Base-by-base conservation (phyloP, 2,888 invertebrate genomes). In the Automeris io region DNA sequence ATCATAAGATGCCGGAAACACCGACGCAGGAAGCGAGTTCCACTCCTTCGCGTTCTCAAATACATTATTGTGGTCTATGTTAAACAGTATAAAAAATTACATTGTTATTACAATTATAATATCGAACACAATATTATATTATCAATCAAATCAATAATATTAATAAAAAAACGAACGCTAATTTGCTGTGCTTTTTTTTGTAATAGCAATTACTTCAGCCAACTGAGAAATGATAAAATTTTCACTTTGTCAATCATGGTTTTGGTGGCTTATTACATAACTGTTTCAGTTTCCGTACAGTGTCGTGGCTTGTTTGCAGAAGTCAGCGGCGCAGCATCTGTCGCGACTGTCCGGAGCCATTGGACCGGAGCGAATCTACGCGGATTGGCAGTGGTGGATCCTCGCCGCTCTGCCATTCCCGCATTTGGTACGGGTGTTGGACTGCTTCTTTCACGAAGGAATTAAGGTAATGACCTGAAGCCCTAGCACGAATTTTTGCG, bases 321-420 rank as follows among this genome's bases (percentile, higher is more conserved):
- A 95, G 91, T 93, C 94, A 65, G 93, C 95, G 52, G 93, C 95
- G 54, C 91, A 92, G 65, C 93, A 93, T 77, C 90, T 97, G 66
- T 90, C 93, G 66, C 91, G 95, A 68, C 91, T 95, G 70, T 92
- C 95, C 58, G 92, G 92, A 40, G 91, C 91, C 52, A 85, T 85
- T 46, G 91, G 93, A 45, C 91, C 93, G 55, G 97, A 97, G 76
- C 89, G 92, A 47, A 92, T 97, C 64, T 97, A 96, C 87, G 93
- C 95, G 72, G 94, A 96, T 80, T 99, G 99, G 99, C 92, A 96
- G 70, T 96, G 96, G 95, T 99, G 98, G 98, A 95, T 99, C 61
- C 93, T 99, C 55, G 93, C 95, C 59, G 94, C 95, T 55, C 89
- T 99, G 63, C 98, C 99, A 36, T 96, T 99, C 88, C 92, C 93